Evolutionary conservation across 2,888 invertebrate species (phyloP).

Genomic region (Andricus quercusramuli): DNA sequence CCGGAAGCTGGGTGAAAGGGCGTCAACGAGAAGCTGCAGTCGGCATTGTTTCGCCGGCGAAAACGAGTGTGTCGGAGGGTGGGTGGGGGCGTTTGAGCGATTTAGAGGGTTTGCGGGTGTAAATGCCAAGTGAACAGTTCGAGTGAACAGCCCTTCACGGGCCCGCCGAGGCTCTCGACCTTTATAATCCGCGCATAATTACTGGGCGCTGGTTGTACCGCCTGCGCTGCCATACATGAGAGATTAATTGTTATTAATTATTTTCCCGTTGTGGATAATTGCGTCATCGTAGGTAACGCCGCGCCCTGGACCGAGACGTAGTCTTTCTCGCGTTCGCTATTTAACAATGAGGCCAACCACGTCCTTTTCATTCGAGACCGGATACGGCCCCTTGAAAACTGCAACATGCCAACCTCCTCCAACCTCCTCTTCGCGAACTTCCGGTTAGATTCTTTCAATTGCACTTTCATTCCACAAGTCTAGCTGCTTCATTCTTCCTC

Average conservation of each 20-base stretch:
- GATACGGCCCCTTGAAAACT: conserved; percentile 72
- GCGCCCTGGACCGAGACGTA: conserved; percentile 57
- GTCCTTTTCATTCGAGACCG: conserved; percentile 70
- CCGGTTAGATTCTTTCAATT: conserved; percentile 69
- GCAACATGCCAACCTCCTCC: conserved; percentile 57
- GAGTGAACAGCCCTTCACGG: conserved; percentile 76
- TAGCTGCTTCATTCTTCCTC: conserved; percentile 30
- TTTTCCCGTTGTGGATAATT: conserved; percentile 75
- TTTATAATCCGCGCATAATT: conserved; percentile 78
- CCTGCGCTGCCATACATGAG: conserved; percentile 71
- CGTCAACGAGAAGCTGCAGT: conserved; percentile 56
- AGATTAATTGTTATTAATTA: conserved; percentile 79
- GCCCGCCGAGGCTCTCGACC: conserved; percentile 74
- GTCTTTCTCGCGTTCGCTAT: conserved; percentile 62
- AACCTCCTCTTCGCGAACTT: conserved; percentile 54
- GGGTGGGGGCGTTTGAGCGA: conserved; percentile 65
- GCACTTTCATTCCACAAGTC: conserved; percentile 50
- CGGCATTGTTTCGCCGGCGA: conserved; percentile 67
- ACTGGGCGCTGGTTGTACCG: conserved; percentile 60
- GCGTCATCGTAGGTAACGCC: conserved; percentile 69
- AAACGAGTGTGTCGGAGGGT: conserved; percentile 50
- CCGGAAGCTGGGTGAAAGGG: conserved; percentile 63
- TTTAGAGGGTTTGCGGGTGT: conserved; percentile 70
- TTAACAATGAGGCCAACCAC: conserved; percentile 73
- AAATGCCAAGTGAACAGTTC: conserved; percentile 78